Conservation (phyloP, 2,888 invertebrate genomes). For the Charanyca ferruginea region DNA sequence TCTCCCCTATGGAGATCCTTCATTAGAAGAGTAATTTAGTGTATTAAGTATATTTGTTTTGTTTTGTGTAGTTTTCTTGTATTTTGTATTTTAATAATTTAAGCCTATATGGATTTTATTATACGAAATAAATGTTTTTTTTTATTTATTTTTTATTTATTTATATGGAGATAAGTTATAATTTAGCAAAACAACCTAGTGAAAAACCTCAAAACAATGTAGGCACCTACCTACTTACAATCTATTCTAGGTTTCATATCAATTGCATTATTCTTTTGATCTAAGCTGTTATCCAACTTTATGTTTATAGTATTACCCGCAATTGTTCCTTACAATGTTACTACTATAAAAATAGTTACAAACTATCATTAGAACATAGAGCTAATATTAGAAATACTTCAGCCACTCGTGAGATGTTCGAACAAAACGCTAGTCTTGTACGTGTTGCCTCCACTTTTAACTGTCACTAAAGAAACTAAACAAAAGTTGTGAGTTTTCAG, state of each 20-base stretch:
- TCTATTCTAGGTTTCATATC: neutral
- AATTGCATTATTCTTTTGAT: neutral
- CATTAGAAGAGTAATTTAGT: no score
- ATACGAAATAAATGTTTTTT: no score
- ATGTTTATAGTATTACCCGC: neutral
- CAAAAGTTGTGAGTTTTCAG: slow-evolving; percentile 29
- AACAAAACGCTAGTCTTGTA: slow-evolving; percentile 26
- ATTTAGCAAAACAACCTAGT: no score
- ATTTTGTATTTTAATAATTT: no score
- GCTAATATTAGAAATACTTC: slow-evolving; percentile 44
- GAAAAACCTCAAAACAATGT: neutral
- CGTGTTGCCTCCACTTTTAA: slow-evolving; percentile 33
- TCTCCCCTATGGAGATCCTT: no score
- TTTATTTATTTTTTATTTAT: no score
- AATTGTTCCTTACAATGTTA: slow-evolving; percentile 12
- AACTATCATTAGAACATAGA: slow-evolving; percentile 39
- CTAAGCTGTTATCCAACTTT: neutral
- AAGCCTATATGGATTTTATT: no score
- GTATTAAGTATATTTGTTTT: no score
- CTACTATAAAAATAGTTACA: slow-evolving; percentile 13
- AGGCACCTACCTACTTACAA: neutral
- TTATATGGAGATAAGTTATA: no score
- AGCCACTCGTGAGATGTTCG: slow-evolving; percentile 13
- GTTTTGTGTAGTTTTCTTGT: no score
- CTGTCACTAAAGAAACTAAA: slow-evolving; percentile 34